Evolutionary conservation across 30 jellyfish, hydroid and myxozoan species (phyloP).

Genomic region (Pelagia noctiluca): DNA sequence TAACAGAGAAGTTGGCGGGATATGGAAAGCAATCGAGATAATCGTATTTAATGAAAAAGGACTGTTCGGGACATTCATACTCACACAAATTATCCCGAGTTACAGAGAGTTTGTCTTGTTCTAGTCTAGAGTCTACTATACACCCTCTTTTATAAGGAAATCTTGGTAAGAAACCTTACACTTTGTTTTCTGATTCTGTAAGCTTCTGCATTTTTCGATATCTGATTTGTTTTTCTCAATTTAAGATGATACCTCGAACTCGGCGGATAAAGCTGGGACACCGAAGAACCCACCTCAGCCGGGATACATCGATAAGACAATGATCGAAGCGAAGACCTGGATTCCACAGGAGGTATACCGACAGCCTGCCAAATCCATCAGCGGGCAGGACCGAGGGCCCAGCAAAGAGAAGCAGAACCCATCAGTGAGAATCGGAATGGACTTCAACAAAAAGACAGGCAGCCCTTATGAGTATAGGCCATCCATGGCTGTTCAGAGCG

Average conservation of each 20-base stretch:
- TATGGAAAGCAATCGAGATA: too few relatives aligned
- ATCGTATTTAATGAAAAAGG: too few relatives aligned
- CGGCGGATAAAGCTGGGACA: conserved; percentile 35
- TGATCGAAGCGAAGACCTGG: conserved; percentile 88
- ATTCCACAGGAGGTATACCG: conserved; percentile 76
- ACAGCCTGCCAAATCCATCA: conserved; percentile 52
- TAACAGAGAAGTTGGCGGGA: too few relatives aligned
- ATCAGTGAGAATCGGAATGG: conserved; percentile 43
- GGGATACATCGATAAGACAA: conserved; percentile 62
- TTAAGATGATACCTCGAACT: conserved; percentile 25
- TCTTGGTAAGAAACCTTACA: too few relatives aligned
- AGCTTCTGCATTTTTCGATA: too few relatives aligned
- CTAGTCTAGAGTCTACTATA: too few relatives aligned
- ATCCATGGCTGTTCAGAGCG: conserved; percentile 38
- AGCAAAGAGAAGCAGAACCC: conserved; percentile 52
- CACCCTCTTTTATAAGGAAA: too few relatives aligned
- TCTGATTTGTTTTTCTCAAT: too few relatives aligned
- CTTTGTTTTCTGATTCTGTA: too few relatives aligned
- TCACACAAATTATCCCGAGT: too few relatives aligned
- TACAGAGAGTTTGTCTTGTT: too few relatives aligned
- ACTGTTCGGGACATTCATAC: too few relatives aligned
- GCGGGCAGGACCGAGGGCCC: conserved; percentile 38
- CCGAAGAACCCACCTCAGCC: conserved; percentile 66
- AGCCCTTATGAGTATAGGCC: conserved; percentile 59
- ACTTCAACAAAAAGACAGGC: conserved; percentile 28